Percentiles rank a stretch among this genome's conserved stretches.
phyloP scores from a whole-genome alignment of 2,797 vertebrate genomes.

The Acanthis flammea region DNA sequence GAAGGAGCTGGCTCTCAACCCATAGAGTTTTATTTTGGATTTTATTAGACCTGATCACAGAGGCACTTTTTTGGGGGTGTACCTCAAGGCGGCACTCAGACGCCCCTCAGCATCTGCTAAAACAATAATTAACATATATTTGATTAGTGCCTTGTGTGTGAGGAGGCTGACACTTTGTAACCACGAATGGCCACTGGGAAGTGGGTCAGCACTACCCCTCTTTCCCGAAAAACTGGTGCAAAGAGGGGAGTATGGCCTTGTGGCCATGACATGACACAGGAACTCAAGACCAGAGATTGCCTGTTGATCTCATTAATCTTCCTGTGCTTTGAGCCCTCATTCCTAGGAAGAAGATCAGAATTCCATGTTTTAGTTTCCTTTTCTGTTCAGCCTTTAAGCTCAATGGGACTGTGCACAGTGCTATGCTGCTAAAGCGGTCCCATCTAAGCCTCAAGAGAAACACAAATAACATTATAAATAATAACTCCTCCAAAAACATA shows the following conservation, averaged over 20 bases:
- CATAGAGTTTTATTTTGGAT: not conserved
- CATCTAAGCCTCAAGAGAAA: not conserved
- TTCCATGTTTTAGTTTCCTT: not conserved
- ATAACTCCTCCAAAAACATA: not conserved
- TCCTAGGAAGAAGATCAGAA: not conserved
- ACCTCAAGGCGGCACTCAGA: not conserved
- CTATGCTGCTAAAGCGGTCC: not conserved
- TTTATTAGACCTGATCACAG: constrained; percentile 9
- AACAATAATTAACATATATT: not conserved
- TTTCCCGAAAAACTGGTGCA: not conserved
- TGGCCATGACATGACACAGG: not conserved
- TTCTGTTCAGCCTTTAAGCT: not conserved
- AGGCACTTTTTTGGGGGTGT: not conserved
- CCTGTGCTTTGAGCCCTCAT: not conserved
- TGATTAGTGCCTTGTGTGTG: not conserved
- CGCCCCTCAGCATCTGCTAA: not conserved
- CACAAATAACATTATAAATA: not conserved
- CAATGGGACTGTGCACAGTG: fast-evolving
- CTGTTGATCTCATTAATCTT: not conserved
- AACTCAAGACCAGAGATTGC: not conserved
- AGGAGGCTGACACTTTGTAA: not conserved
- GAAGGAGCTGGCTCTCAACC: not conserved
- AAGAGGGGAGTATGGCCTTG: not conserved
- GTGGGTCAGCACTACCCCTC: not conserved
- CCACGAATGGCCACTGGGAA: not conserved